Evolutionary conservation across 2,797 vertebrate species (phyloP).

Genomic region (Aldrovandia affinis): DNA sequence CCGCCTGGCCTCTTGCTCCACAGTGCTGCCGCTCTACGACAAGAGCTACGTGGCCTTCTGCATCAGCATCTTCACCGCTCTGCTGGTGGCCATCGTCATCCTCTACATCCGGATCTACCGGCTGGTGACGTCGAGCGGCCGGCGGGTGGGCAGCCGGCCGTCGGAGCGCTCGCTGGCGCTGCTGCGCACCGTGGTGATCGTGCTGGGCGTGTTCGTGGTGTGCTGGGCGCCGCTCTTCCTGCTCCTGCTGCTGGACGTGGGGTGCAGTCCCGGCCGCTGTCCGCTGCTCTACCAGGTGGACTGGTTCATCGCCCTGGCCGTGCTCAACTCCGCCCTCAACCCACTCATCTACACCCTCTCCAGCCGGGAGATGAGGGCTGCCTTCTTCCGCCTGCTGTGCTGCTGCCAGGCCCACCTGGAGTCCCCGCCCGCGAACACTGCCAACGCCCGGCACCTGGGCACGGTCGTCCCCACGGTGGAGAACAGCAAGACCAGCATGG

Average conservation of each 20-base stretch:
- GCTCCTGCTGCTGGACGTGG: slow-evolving; percentile 76
- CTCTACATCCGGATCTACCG: slow-evolving; percentile 80
- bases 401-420: slow-evolving; percentile 66
- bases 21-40: slow-evolving; percentile 75
- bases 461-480: slow-evolving; percentile 69
- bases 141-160: slow-evolving; percentile 71
- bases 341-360: slow-evolving; percentile 80
- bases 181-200: slow-evolving; percentile 78
- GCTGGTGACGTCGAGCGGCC: slow-evolving; percentile 75
- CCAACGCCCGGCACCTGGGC: slow-evolving; percentile 56
- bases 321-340: slow-evolving; percentile 81
- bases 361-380: slow-evolving; percentile 77
- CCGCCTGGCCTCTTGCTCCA: slow-evolving; percentile 67
- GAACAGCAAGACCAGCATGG: slow-evolving; percentile 73
- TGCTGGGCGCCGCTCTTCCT: slow-evolving; percentile 81
- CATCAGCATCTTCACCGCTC: slow-evolving; percentile 73
- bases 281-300: slow-evolving; percentile 73
- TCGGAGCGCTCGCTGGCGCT: slow-evolving; percentile 76
- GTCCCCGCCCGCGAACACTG: slow-evolving; percentile 39
- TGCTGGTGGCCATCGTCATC: slow-evolving; percentile 74
- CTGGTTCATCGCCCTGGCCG: slow-evolving; percentile 78
- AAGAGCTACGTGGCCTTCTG: slow-evolving; percentile 80
- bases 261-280: slow-evolving; percentile 68
- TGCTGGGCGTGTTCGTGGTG: slow-evolving; percentile 75
- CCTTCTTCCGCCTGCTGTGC: slow-evolving; percentile 74